Evolutionary conservation across 2,888 invertebrate genomes (phyloP).

Genomic region (Caenorhabditis auriculariae): DNA sequence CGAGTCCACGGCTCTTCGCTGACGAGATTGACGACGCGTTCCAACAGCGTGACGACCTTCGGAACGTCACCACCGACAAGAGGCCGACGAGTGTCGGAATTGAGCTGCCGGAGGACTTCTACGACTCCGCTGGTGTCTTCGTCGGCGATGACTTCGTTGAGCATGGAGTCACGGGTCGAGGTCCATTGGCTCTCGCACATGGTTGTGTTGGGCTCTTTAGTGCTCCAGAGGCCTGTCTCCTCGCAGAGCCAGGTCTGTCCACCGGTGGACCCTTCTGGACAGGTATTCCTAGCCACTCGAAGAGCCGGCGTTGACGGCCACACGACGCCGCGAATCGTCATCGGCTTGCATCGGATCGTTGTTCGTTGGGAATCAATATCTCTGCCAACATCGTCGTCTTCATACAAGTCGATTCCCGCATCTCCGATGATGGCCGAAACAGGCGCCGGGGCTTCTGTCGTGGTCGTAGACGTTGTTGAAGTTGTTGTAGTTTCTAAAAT

Average conservation of each 20-base stretch:
- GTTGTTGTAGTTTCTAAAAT: slow-evolving; percentile 35
- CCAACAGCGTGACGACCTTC: slow-evolving; percentile 28
- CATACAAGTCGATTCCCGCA: background rate
- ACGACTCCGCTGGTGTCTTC: slow-evolving; percentile 27
- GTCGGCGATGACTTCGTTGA: slow-evolving; percentile 9
- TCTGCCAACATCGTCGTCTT: background rate
- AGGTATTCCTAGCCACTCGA: slow-evolving; percentile 6
- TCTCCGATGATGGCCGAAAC: no score
- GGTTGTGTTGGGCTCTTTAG: slow-evolving; percentile 25
- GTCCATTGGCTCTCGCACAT: slow-evolving; percentile 32
- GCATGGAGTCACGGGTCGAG: background rate
- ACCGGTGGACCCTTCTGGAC: slow-evolving; percentile 19
- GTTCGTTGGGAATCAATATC: background rate
- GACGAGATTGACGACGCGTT: slow-evolving; percentile 14
- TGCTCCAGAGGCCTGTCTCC: slow-evolving; percentile 36
- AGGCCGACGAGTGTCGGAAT: slow-evolving; percentile 25
- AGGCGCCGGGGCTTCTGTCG: no score
- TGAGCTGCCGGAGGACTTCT: slow-evolving; percentile 23
- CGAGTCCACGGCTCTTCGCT: slow-evolving; percentile 24
- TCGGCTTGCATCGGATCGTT: background rate
- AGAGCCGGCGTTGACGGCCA: slow-evolving; percentile 24
- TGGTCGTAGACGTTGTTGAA: slow-evolving; percentile 28
- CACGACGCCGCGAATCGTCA: slow-evolving; percentile 10
- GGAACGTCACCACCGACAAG: slow-evolving; percentile 47
- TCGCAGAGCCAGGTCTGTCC: slow-evolving; percentile 45